These are phyloP conservation scores for Perca flavescens DNA, from an alignment of 2,113 vertebrate genomes.

Conservation along the genomic window DNA sequence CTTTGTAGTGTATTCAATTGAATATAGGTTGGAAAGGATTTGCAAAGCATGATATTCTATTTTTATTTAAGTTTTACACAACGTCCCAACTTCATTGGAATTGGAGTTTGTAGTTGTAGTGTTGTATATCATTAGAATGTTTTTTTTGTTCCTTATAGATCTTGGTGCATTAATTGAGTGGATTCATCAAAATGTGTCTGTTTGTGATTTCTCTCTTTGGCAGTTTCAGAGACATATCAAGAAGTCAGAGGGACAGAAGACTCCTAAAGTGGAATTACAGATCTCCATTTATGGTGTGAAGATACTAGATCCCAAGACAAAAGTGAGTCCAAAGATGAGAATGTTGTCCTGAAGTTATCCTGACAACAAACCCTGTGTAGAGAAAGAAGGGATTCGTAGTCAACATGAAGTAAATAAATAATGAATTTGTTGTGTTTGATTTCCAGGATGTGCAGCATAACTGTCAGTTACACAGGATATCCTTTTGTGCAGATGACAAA, in stretches of 20 bases:
- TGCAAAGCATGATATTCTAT: too few relatives aligned
- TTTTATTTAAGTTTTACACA: too few relatives aligned
- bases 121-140: not conserved
- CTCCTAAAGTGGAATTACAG: constrained; percentile 95
- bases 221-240: constrained; percentile 99
- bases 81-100: too few relatives aligned
- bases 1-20: too few relatives aligned
- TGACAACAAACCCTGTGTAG: not conserved
- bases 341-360: not conserved
- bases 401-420: not conserved
- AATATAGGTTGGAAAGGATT: too few relatives aligned
- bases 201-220: not conserved
- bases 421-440: constrained; percentile 41
- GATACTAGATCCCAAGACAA: constrained; percentile 96
- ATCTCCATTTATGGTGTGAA: constrained; percentile 99
- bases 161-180: not conserved
- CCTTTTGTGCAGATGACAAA: constrained; percentile 99
- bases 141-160: not conserved
- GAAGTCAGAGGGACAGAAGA: constrained; percentile 98
- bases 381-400: not conserved
- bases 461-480: constrained; percentile 98
- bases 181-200: not conserved
- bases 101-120: too few relatives aligned
- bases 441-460: constrained; percentile 96
- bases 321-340: constrained; percentile 83